phyloP scores from a whole-genome alignment of 2,888 invertebrate species.

The Drosophila subquinaria region DNA sequence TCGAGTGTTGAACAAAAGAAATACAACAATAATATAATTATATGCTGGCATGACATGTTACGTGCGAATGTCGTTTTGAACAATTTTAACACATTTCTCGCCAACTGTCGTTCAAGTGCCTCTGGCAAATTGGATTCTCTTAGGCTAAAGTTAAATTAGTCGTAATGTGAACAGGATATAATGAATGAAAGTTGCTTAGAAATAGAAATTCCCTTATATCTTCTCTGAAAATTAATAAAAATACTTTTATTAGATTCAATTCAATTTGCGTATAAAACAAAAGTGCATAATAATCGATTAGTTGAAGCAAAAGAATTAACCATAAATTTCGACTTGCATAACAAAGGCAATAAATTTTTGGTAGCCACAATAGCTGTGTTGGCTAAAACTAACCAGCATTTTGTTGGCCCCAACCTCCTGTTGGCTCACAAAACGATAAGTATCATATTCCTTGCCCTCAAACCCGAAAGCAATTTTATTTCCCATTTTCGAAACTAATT shows the following conservation, averaged over 20 bases:
- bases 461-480: neutral
- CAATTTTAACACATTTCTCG: slow-evolving; percentile 63
- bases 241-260: neutral
- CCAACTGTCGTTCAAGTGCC: slow-evolving; percentile 11
- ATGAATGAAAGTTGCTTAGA: neutral
- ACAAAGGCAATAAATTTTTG: slow-evolving; percentile 13
- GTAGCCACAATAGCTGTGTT: slow-evolving; percentile 9
- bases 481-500: slow-evolving; percentile 33
- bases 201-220: too few relatives aligned
- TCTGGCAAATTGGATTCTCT: neutral
- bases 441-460: slow-evolving; percentile 12
- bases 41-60: slow-evolving; percentile 74
- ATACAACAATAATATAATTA: slow-evolving; percentile 72
- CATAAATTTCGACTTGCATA: slow-evolving; percentile 21
- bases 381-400: slow-evolving; percentile 25
- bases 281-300: neutral
- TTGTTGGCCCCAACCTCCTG: neutral
- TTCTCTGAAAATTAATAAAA: neutral
- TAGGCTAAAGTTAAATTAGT: neutral
- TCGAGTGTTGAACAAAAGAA: slow-evolving; percentile 53
- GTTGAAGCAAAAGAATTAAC: slow-evolving; percentile 1
- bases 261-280: neutral
- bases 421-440: slow-evolving; percentile 15
- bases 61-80: slow-evolving; percentile 64
- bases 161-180: neutral